Evolutionary conservation across 2,888 invertebrate genomes (phyloP).

Genomic region (Dynastes tityus): DNA sequence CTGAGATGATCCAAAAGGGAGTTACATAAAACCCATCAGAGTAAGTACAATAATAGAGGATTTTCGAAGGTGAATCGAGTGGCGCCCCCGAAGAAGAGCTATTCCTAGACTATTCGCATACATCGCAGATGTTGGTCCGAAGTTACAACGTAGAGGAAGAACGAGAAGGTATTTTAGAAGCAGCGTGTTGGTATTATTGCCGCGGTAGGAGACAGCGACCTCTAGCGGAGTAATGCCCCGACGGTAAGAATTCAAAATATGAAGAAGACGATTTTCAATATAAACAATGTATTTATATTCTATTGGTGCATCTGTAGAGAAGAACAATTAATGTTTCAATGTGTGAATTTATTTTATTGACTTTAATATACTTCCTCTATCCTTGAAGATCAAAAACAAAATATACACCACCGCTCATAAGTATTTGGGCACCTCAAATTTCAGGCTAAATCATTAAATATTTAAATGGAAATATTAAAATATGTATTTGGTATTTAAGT

Average conservation of each 20-base stretch:
- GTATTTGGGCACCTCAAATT: no score
- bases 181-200: not conserved
- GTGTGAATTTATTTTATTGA: no score
- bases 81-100: not conserved
- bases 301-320: no score
- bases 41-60: not conserved
- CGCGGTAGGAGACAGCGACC: not conserved
- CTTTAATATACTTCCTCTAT: no score
- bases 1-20: slow-evolving; percentile 1
- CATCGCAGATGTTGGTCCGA: not conserved
- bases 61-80: not conserved
- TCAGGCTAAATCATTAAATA: no score
- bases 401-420: no score
- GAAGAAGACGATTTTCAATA: not conserved
- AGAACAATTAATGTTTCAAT: no score
- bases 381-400: no score
- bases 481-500: no score
- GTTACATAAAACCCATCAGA: not conserved
- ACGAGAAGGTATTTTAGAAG: not conserved
- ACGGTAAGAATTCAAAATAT: slow-evolving; percentile 6
- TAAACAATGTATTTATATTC: no score
- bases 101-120: not conserved
- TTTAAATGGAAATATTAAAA: no score
- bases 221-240: slow-evolving; percentile 5
- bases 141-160: no score